Conservation (phyloP, 2,113 vertebrate genomes). For the Misgurnus mizolepis region DNA sequence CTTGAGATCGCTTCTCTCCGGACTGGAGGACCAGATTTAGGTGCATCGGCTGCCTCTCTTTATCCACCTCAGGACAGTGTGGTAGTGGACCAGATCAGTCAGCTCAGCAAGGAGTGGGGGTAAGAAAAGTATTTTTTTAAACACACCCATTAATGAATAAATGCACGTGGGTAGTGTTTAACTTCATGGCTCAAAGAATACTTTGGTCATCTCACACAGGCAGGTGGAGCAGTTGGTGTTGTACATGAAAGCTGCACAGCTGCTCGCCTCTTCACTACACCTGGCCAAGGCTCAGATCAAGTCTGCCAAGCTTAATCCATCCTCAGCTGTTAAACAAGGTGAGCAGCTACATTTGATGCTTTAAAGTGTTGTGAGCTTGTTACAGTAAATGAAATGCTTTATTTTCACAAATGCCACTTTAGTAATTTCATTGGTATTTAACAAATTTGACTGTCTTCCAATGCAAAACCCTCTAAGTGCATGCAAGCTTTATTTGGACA, state of each 20-base stretch:
- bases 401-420: no score
- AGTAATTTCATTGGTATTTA: no score
- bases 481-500: no score
- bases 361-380: neutral
- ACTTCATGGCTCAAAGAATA: neutral
- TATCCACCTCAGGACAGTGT: conserved; percentile 95
- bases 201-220: conserved; percentile 69
- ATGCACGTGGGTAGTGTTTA: neutral
- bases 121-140: conserved; percentile 52
- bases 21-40: conserved; percentile 81
- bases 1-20: conserved; percentile 88
- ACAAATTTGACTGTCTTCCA: no score
- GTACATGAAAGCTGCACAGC: conserved; percentile 95
- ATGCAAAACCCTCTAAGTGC: no score
- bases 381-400: no score
- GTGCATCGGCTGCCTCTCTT: conserved; percentile 81
- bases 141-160: neutral
- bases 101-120: conserved; percentile 98
- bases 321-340: conserved; percentile 95
- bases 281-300: conserved; percentile 96
- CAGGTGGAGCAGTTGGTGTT: conserved; percentile 95
- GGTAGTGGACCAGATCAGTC: conserved; percentile 96
- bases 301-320: conserved; percentile 92
- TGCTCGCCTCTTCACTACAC: conserved; percentile 92
- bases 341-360: conserved; percentile 15